These are phyloP conservation scores for Ochropleura leucogaster DNA, from an alignment of 2,888 invertebrate genomes.

Conservation along the genomic window DNA sequence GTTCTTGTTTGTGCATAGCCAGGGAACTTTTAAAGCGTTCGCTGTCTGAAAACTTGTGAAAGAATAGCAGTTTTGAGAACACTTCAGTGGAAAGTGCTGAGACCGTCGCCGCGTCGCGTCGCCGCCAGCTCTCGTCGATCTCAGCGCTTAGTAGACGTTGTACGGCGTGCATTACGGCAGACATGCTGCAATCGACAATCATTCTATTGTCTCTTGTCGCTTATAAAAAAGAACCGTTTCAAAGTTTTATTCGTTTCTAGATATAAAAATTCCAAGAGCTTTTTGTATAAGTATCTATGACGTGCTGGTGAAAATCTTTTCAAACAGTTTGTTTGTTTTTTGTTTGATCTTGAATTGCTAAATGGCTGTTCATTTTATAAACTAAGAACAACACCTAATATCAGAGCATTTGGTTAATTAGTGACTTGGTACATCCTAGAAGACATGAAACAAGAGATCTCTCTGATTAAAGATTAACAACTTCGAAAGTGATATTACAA, in stretches of 20 bases:
- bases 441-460: neutral
- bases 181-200: conserved; percentile 31
- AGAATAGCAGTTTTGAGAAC: conserved; percentile 27
- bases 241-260: conserved; percentile 1
- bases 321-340: no score
- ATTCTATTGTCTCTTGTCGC: conserved; percentile 34
- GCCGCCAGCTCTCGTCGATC: neutral
- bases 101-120: neutral
- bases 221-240: conserved; percentile 5
- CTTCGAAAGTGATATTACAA: conserved; percentile 9
- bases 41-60: conserved; percentile 46
- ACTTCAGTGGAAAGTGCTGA: conserved; percentile 26
- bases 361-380: neutral
- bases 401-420: neutral
- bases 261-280: conserved; percentile 2
- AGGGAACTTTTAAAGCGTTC: conserved; percentile 3
- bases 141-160: conserved; percentile 8
- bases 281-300: neutral
- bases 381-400: neutral
- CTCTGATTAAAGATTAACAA: conserved; percentile 10
- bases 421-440: neutral
- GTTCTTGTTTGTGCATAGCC: conserved; percentile 23
- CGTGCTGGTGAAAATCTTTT: no score
- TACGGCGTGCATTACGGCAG: conserved; percentile 22
- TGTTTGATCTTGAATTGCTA: no score